Evolutionary conservation across 2,888 invertebrate genomes (phyloP).

Genomic region (Parascotia fuliginaria): DNA sequence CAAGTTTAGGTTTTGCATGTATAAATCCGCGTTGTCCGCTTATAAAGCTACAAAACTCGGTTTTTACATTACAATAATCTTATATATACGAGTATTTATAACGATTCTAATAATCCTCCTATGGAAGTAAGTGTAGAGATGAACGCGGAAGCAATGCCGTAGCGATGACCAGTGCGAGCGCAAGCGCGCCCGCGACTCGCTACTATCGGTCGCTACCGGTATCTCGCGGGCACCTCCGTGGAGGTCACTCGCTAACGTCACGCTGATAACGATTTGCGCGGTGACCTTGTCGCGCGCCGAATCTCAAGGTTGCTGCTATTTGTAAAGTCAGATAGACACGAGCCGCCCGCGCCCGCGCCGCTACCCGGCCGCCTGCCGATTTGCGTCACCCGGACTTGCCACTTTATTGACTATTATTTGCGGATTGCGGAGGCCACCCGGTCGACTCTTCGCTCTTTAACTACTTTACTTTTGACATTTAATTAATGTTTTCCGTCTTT

Average conservation of each 20-base stretch:
- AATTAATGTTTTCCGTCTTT: constrained; percentile 16
- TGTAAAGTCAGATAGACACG: constrained; percentile 79
- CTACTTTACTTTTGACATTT: constrained; percentile 42
- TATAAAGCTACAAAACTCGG: too few relatives aligned
- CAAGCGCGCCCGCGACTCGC: constrained; percentile 49
- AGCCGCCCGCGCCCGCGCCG: constrained; percentile 57
- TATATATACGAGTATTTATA: too few relatives aligned
- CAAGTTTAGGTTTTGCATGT: too few relatives aligned
- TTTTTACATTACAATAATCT: too few relatives aligned
- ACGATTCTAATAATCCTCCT: too few relatives aligned
- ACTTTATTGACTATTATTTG: constrained; percentile 73
- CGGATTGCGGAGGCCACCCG: constrained; percentile 67
- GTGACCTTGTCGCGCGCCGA: constrained; percentile 84
- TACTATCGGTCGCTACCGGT: constrained; percentile 79
- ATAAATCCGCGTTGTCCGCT: too few relatives aligned
- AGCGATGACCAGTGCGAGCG: constrained; percentile 35
- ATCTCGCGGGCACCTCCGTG: constrained; percentile 80
- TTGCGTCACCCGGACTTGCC: constrained; percentile 73
- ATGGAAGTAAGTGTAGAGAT: too few relatives aligned
- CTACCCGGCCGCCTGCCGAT: constrained; percentile 48
- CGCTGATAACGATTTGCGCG: constrained; percentile 84
- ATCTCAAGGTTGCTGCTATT: constrained; percentile 84
- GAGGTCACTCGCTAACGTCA: constrained; percentile 83
- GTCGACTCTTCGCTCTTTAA: constrained; percentile 51
- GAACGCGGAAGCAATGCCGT: constrained; percentile 33